Base-by-base conservation (phyloP, 2,797 vertebrate genomes). In the Sebastes nivosus region DNA sequence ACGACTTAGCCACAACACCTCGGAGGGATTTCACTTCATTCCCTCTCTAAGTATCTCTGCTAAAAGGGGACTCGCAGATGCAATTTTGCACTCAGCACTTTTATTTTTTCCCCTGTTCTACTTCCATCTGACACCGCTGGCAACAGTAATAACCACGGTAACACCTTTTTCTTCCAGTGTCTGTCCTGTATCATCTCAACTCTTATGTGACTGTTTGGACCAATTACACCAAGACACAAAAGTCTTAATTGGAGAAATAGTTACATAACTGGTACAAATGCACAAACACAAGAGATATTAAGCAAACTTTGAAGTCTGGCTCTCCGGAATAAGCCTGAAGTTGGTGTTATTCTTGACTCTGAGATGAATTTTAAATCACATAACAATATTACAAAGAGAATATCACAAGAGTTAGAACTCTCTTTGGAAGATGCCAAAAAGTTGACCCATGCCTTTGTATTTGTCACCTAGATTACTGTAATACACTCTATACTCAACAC, bases 1-100 rank as follows among this genome's bases (percentile, higher is more conserved):
- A 84, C 73, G 75, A 72, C 59, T 74, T 20, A 58, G 16, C 65
- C 42, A 25, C 58, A 72, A 50, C 80, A 63, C 24, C 80, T 77
- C 42, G 5, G 6, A 84, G 81, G 75, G 79, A 82, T 81, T 85
- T 82, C 16, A 68, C 46, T 87, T 60, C 9, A 66, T 85, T 87
- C 75, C 60, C 24, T 52, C 32, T 80, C 67, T 63, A 22, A 69
- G 67, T 58, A 32, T 84, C 68, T 77, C 42, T 66, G 64, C 60
- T 75, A n/a, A 77, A 76, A 61, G 55, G 75, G 30, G 64, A 54
- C 82, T 77, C 9, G n/a, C 50, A 58, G 75, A 83, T 74, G 64
- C 68, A 71, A 57, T 80, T 79, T 77, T 75, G 54, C 54, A 55
- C 30, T 84, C 71, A 75, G 71, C 29, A 12, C 20, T 80, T 81